Percentiles rank a stretch among this genome's conserved stretches.
These are phyloP conservation scores for Lycodopsis pacificus DNA, from an alignment of 2,797 vertebrate genomes.

Conservation along the genomic window DNA sequence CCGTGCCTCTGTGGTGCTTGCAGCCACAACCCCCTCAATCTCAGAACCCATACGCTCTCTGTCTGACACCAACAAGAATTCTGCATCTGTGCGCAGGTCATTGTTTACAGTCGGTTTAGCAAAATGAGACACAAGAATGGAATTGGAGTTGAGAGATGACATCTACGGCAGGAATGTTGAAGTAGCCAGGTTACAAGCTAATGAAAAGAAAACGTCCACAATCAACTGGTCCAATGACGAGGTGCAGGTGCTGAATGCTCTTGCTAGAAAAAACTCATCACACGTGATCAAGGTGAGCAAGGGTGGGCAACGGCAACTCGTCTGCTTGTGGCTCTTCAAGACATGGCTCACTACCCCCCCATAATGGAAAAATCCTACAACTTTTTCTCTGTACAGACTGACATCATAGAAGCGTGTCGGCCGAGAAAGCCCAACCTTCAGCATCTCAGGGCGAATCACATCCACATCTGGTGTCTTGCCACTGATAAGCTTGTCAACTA, in stretches of 20 bases:
- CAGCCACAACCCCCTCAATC: no score
- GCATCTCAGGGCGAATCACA: not conserved
- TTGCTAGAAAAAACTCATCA: no score
- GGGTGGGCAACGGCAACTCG: no score
- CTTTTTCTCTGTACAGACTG: not conserved
- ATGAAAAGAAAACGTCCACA: no score
- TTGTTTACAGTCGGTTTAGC: not conserved
- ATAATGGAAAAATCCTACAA: not conserved
- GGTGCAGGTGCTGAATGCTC: no score
- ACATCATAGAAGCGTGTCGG: not conserved
- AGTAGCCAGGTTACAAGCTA: not conserved
- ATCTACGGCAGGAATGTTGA: not conserved
- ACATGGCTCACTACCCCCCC: not conserved
- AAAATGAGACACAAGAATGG: not conserved
- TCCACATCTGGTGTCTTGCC: not conserved
- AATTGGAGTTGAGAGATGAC: no score
- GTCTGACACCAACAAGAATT: no score
- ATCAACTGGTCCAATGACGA: no score
- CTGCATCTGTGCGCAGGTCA: no score
- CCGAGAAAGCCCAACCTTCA: not conserved
- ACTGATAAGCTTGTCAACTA: not conserved
- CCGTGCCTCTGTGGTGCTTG: no score
- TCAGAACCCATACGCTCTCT: no score
- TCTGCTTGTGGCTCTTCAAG: not conserved
- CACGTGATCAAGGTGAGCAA: no score